These are phyloP conservation scores for Drosophila persimilis DNA, from an alignment of 1,140 invertebrate genomes.

Conservation along the genomic window DNA sequence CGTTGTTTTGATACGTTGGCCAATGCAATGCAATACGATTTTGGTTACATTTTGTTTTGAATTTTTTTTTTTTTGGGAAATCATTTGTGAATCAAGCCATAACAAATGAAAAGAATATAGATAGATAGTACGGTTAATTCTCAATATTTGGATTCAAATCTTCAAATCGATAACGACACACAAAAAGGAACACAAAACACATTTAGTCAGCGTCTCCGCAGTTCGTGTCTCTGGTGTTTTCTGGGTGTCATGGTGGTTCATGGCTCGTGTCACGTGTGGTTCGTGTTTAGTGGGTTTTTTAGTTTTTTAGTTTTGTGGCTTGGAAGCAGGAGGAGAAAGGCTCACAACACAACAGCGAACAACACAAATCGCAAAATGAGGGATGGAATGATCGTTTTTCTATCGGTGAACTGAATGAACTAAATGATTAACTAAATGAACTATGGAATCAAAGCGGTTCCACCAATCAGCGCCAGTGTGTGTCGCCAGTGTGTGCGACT, in stretches of 20 bases:
- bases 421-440: slow-evolving; percentile 17
- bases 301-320: slow-evolving; percentile 12
- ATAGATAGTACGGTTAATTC: slow-evolving; percentile 61
- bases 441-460: not conserved
- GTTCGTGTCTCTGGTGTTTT: not conserved
- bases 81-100: slow-evolving; percentile 53
- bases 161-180: slow-evolving; percentile 48
- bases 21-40: slow-evolving; percentile 52
- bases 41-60: slow-evolving; percentile 23
- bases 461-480: slow-evolving; percentile 12
- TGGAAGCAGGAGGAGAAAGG: slow-evolving; percentile 11
- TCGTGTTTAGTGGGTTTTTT: slow-evolving; percentile 16
- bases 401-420: slow-evolving; percentile 21
- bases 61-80: slow-evolving; percentile 25
- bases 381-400: slow-evolving; percentile 23
- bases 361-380: slow-evolving; percentile 67
- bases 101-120: slow-evolving; percentile 69
- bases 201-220: slow-evolving; percentile 35
- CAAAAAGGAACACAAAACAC: slow-evolving; percentile 52
- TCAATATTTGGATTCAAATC: slow-evolving; percentile 39
- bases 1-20: slow-evolving; percentile 59
- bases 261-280: slow-evolving; percentile 4
- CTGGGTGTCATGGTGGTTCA: not conserved
- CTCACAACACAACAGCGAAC: slow-evolving; percentile 76
- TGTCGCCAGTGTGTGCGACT: too few species aligned